These are phyloP conservation scores for Callorhinus ursinus DNA, from an alignment of 2,113 vertebrate species.

Conservation along the genomic window DNA sequence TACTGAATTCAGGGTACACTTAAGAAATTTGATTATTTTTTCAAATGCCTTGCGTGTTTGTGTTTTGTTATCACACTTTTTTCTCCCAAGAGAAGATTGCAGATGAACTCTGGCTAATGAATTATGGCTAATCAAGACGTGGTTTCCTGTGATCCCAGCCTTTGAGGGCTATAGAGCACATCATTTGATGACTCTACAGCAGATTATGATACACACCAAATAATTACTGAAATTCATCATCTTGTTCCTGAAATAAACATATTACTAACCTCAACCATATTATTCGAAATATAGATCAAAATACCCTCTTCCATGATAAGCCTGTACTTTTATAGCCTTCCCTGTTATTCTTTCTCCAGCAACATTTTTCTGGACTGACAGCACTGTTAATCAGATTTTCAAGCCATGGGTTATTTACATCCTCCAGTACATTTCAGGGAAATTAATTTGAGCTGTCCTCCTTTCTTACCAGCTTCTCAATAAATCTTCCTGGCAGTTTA, in stretches of 20 bases:
- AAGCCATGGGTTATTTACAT: conserved; percentile 74
- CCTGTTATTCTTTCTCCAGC: neutral
- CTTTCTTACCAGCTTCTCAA: conserved; percentile 68
- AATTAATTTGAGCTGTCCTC: conserved; percentile 71
- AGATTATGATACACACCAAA: neutral
- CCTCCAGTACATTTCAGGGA: conserved; percentile 60
- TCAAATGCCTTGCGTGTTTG: neutral
- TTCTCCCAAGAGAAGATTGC: neutral
- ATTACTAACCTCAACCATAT: conserved; percentile 5
- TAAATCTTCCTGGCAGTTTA: conserved; percentile 59
- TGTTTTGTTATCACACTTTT: neutral
- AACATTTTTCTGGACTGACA: conserved; percentile 63
- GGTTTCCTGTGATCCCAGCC: neutral
- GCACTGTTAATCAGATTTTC: conserved; percentile 61
- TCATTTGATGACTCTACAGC: neutral
- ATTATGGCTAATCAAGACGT: neutral
- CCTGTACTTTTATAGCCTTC: neutral
- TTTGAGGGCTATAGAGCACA: neutral
- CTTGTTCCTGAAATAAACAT: conserved; percentile 43
- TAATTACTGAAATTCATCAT: conserved; percentile 37
- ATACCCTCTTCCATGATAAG: neutral
- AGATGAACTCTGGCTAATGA: conserved; percentile 36
- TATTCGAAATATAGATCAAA: neutral
- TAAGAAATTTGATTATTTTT: neutral
- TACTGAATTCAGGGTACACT: neutral